Evolutionary conservation across 2,797 vertebrate genomes (phyloP), one percentile per base, ranked within the genome.

Genomic region (Todus mexicanus): DNA sequence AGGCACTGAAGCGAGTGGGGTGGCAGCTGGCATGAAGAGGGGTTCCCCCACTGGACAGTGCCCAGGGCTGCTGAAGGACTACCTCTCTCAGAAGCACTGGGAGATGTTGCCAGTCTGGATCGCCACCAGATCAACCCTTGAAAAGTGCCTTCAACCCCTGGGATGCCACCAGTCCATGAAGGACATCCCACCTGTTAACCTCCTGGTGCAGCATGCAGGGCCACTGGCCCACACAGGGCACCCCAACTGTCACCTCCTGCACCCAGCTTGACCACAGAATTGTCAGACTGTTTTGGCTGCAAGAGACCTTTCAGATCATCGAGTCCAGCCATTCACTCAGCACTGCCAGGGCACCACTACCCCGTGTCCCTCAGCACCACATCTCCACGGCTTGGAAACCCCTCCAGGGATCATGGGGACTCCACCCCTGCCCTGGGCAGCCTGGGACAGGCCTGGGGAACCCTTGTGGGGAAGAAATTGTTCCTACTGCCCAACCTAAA

Each of bases 71-170:
- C 53, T 75, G 27, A n/a, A 63, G 60, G 15, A 31, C n/a, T 45
- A 22, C 15, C 6, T 33, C 22, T 25, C 51, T 59, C 6, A 0
- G 5, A 69, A 82, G 82, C 26, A 88, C 20, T 5, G 1, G 27
- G 45, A 86, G 47, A 65, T 23, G 53, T 64, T 50, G 21, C 51
- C 48, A 83, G 76, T 38, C 65, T 53, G 31, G 11, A 29, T 31
- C 2, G 0, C 15, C 63, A 66, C 42, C 0, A 0, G n/a, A 1
- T 65, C 60, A 70, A 7, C 23, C 73, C 47, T 4, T 35, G 56
- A 54, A 70, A 88, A 45, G 3, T 4, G 1, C 14, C 31, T 78
- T 72, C 29, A 72, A 26, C 8, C 17, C 11, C 22, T 33, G 31
- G 13, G 29, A 69, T 53, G 75, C n/a, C 65, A 63, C 60, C 54